Base-by-base conservation (phyloP, 92 coral and sea anemone species). In the Meandrina meandrites region DNA sequence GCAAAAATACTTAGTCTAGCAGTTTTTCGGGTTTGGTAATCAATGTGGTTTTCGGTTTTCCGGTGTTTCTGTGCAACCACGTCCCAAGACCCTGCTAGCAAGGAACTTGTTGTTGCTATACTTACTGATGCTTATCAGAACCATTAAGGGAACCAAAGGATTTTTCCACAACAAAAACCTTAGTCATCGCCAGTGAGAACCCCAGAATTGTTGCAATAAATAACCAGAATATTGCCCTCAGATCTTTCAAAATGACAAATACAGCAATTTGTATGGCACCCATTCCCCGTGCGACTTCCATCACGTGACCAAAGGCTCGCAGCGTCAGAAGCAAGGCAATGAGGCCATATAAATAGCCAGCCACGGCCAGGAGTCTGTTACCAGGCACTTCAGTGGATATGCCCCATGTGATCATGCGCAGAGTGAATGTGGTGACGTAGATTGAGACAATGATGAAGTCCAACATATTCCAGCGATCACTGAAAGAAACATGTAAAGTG, bases 201-300 rank as follows among this genome's bases (percentile, higher is more conserved):
- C 81, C 92, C 75, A 89, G 32, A 28, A 85, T 51, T 15, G 74
- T 86, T 28, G 89, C 86, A 12, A 80, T n/a, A 62, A 89, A 78
- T 86, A 85, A 85, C 56, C 79, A 81, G 53, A 81, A 79, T 24
- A 89, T 89, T 0, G 88, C 82, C 10, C 75, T 37, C 40, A 89
- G 70, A 69, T 76, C 86, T 22, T 75, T 53, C 45, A 87, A 60
- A 77, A 91, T 91, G 5, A 57, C 36, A 35, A 87, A 86, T 34
- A 87, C 70, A 21, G 93, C 93, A 72, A 91, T 91, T 72, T 82
- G 83, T 19, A 81, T 87, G 48, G 91, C 51, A 15, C 93, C 93
- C 79, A 85, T 87, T 32, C 78, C 50, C 76, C 87, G 31, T 21
- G 35, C 58, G 35, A 78, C 40, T 37, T 91, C 93, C 91, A 91